A percentile compares a stretch with the other conserved stretches of the same genome.
These are phyloP conservation scores for Ashinkailepas kermadecensis DNA, from an alignment of 2,888 invertebrate genomes.

Conservation along the genomic window DNA sequence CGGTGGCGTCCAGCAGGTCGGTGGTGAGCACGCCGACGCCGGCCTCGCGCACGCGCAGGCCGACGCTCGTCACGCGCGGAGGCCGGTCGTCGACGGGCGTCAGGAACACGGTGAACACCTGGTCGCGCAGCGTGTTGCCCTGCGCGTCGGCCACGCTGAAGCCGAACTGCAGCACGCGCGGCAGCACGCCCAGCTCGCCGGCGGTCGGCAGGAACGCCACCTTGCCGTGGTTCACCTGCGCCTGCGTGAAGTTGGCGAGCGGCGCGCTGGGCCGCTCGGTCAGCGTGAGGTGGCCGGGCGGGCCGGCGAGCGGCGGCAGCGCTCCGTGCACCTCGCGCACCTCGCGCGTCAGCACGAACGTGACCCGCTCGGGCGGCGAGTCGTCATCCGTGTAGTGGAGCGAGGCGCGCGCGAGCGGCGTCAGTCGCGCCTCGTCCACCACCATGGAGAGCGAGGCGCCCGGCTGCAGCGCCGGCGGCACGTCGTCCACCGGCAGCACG, in stretches of 20 bases:
- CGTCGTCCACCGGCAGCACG: slow-evolving; percentile 41
- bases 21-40: slow-evolving; percentile 38
- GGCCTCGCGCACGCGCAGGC: slow-evolving; percentile 35
- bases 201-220: slow-evolving; percentile 41
- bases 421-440: slow-evolving; percentile 40
- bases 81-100: slow-evolving; percentile 42
- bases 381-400: slow-evolving; percentile 40
- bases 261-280: slow-evolving; percentile 21
- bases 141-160: slow-evolving; percentile 40
- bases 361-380: slow-evolving; percentile 37
- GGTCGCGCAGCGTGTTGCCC: slow-evolving; percentile 39
- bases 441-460: slow-evolving; percentile 38
- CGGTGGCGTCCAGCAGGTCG: slow-evolving; percentile 38
- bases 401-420: slow-evolving; percentile 38
- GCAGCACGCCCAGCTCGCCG: slow-evolving; percentile 40
- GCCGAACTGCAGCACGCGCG: slow-evolving; percentile 40
- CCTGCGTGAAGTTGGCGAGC: slow-evolving; percentile 39
- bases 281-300: slow-evolving; percentile 35
- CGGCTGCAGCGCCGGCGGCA: slow-evolving; percentile 39
- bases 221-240: slow-evolving; percentile 42
- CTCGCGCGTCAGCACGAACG: slow-evolving; percentile 37
- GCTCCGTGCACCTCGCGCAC: slow-evolving; percentile 40
- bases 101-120: slow-evolving; percentile 40
- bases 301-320: slow-evolving; percentile 34
- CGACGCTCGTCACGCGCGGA: slow-evolving; percentile 39